Evolutionary conservation across 1,140 invertebrate species (phyloP).

Genomic region (Drosophila bocqueti): DNA sequence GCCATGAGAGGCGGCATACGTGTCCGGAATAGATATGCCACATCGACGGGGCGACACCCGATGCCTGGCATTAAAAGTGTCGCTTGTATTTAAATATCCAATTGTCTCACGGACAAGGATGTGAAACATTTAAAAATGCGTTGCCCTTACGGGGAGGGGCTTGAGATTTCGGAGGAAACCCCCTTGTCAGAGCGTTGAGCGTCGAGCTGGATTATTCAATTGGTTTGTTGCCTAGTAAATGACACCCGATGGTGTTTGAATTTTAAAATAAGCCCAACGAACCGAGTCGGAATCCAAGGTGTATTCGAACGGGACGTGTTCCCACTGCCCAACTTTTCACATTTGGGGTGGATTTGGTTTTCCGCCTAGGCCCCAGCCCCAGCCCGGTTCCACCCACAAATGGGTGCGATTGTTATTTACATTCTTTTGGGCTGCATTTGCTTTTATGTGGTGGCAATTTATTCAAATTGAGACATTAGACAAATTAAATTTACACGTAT

Average conservation of each 20-base stretch:
- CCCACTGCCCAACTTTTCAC: constrained; percentile 47
- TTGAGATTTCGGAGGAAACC: background rate
- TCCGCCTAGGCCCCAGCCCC: background rate
- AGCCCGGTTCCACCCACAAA: constrained; percentile 19
- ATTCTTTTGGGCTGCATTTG: constrained; percentile 52
- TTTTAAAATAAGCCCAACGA: constrained; percentile 65
- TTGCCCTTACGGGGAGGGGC: constrained; percentile 7
- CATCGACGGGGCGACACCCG: constrained; percentile 33
- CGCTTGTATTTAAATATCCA: constrained; percentile 77
- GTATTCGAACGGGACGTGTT: constrained; percentile 56
- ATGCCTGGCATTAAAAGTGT: constrained; percentile 69
- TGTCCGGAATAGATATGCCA: constrained; percentile 64
- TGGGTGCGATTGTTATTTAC: constrained; percentile 62
- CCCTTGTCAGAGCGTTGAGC: constrained; percentile 5
- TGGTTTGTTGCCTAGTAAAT: constrained; percentile 71
- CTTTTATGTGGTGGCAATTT: constrained; percentile 64
- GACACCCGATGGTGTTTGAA: constrained; percentile 75
- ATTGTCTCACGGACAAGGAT: constrained; percentile 59
- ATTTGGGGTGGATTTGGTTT: constrained; percentile 50
- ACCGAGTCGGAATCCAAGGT: constrained; percentile 43
- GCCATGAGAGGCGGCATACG: constrained; percentile 57
- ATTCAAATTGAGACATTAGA: constrained; percentile 85
- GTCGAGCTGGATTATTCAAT: constrained; percentile 63
- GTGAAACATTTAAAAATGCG: constrained; percentile 80
- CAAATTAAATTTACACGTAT: constrained; percentile 84